Percentiles rank a stretch among this genome's conserved stretches.
These are phyloP conservation scores for Bufo gargarizans DNA, from an alignment of 2,113 vertebrate genomes.

Conservation along the genomic window DNA sequence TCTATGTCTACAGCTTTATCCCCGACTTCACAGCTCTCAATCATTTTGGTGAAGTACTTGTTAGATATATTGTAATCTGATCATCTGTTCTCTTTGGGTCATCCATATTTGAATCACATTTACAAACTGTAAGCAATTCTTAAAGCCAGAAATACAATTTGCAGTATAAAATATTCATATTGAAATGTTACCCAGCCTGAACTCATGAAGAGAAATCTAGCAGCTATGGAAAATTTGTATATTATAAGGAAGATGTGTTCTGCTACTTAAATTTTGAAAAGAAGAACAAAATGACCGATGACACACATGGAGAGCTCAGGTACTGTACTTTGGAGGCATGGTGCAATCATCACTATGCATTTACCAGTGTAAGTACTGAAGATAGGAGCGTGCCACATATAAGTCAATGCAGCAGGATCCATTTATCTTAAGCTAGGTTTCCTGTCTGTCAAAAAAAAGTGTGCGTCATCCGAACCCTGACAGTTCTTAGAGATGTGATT, in stretches of 20 bases:
- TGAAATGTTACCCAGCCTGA: constrained; percentile 19
- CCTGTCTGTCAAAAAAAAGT: neutral
- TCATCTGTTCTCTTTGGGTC: constrained; percentile 28
- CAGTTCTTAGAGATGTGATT: too few species aligned
- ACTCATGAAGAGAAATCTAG: constrained; percentile 2
- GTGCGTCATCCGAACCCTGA: neutral
- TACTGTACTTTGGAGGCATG: neutral
- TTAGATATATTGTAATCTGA: constrained; percentile 37
- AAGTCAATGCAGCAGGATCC: neutral
- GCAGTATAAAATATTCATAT: constrained; percentile 22
- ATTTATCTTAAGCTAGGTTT: neutral
- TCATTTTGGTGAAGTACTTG: constrained; percentile 1
- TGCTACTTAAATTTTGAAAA: neutral
- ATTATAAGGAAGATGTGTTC: neutral
- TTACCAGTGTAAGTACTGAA: neutral
- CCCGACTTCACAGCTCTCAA: neutral
- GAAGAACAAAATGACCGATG: neutral
- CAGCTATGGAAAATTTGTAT: neutral
- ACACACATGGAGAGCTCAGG: neutral
- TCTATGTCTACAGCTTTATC: neutral
- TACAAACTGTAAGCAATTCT: constrained; percentile 18
- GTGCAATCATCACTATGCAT: neutral
- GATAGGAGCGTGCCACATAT: neutral
- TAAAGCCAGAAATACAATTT: constrained; percentile 32
- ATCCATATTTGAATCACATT: constrained; percentile 18